Conservation (phyloP, 2,113 vertebrate genomes). For the Sphyrna mokarran region DNA sequence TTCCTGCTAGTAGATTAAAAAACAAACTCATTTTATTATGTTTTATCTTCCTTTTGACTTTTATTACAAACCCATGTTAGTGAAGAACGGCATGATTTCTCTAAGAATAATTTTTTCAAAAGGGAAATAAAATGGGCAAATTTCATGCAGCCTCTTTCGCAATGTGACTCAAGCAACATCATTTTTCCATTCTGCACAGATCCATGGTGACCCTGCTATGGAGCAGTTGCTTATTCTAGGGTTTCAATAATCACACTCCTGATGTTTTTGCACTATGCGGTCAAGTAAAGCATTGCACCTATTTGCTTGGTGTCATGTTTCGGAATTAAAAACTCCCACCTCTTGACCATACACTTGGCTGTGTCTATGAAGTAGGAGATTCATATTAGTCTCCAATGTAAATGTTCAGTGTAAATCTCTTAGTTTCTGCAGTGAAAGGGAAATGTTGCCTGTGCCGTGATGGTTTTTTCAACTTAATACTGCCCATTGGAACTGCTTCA, state of each 20-base stretch:
- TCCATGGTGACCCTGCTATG: background rate
- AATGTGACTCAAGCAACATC: background rate
- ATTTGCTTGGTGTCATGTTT: background rate
- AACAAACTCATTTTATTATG: background rate
- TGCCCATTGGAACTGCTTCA: background rate
- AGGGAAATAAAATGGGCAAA: background rate
- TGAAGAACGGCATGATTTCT: background rate
- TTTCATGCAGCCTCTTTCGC: background rate
- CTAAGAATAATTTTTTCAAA: background rate
- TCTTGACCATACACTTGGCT: constrained; percentile 3
- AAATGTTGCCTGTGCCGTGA: background rate
- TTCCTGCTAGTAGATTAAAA: background rate
- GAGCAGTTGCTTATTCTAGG: background rate
- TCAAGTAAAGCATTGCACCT: background rate
- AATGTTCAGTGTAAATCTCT: background rate
- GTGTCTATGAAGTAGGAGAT: background rate
- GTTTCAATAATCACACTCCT: background rate
- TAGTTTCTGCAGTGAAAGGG: background rate
- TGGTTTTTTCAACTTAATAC: background rate
- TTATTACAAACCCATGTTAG: background rate
- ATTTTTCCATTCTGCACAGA: background rate
- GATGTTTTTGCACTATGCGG: background rate
- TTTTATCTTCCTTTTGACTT: background rate
- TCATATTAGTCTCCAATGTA: background rate
- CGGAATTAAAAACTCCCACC: constrained; percentile 17